phyloP scores from a whole-genome alignment of 2,888 invertebrate species.

The Lamellibrachia columna region DNA sequence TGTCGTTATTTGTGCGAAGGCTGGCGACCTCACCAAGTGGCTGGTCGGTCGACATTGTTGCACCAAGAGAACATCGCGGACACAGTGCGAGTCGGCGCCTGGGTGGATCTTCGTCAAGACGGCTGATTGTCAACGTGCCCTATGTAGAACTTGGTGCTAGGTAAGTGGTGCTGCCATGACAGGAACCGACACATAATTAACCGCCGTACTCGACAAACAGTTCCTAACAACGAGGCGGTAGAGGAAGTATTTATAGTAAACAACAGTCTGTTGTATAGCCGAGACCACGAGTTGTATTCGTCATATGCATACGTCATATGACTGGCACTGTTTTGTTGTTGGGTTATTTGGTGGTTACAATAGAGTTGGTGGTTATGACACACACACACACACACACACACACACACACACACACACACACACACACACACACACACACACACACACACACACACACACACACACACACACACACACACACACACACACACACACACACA shows the following conservation, averaged over 20 bases:
- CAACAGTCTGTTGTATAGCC: not conserved
- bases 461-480: no score
- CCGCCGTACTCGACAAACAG: not conserved
- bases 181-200: not conserved
- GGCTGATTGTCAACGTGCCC: not conserved
- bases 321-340: not conserved
- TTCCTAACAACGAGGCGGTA: not conserved
- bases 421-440: no score
- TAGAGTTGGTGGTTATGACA: not conserved
- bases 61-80: not conserved
- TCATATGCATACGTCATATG: not conserved
- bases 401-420: no score
- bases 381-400: not conserved
- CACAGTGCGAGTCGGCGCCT: not conserved
- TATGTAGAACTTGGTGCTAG: not conserved
- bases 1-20: not conserved
- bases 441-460: no score
- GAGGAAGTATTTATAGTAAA: not conserved
- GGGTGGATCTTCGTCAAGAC: not conserved
- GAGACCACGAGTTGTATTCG: not conserved
- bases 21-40: not conserved
- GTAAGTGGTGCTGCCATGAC: not conserved
- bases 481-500: no score
- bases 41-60: not conserved
- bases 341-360: not conserved